These are phyloP conservation scores for Nerophis ophidion DNA, from an alignment of 2,113 vertebrate genomes.

Conservation along the genomic window DNA sequence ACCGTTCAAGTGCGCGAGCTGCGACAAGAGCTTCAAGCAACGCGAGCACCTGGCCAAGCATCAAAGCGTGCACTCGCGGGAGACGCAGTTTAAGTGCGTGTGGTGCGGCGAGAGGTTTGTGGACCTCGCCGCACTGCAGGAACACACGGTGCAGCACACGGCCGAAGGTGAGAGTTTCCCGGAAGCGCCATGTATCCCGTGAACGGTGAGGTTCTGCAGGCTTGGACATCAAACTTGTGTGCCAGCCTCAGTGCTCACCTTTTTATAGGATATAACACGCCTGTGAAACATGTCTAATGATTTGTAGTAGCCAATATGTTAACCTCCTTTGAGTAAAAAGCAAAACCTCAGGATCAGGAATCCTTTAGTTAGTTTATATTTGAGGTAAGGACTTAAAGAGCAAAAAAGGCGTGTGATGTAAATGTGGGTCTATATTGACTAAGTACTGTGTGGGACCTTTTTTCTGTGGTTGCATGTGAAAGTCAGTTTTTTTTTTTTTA, in stretches of 20 bases:
- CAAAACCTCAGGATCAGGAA: conserved; percentile 12
- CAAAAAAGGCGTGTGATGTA: conserved; percentile 18
- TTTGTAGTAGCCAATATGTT: conserved; percentile 14
- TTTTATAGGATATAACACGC: conserved; percentile 27
- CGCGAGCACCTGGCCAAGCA: conserved; percentile 96
- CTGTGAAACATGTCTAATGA: conserved; percentile 20
- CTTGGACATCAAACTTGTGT: conserved; percentile 6
- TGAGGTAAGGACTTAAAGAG: conserved; percentile 12
- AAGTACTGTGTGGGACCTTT: conserved; percentile 26
- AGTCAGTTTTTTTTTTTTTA: conserved; percentile 36
- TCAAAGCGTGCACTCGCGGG: conserved; percentile 88
- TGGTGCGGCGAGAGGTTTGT: conserved; percentile 95
- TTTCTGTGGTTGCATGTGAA: conserved; percentile 57
- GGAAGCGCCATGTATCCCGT: conserved; percentile 83
- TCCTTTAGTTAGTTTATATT: conserved; percentile 13
- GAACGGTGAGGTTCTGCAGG: conserved; percentile 19
- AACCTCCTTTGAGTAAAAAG: conserved; percentile 22
- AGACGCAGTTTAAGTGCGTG: conserved; percentile 95
- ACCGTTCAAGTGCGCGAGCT: conserved; percentile 92
- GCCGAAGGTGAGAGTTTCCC: conserved; percentile 86
- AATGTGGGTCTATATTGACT: conserved; percentile 8
- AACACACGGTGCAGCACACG: conserved; percentile 92
- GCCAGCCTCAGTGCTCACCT: conserved; percentile 29
- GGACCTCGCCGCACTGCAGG: conserved; percentile 87
- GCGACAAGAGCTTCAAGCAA: conserved; percentile 97